Base-by-base conservation (phyloP, 2,888 invertebrate genomes). In the Drosophila meridiana region DNA sequence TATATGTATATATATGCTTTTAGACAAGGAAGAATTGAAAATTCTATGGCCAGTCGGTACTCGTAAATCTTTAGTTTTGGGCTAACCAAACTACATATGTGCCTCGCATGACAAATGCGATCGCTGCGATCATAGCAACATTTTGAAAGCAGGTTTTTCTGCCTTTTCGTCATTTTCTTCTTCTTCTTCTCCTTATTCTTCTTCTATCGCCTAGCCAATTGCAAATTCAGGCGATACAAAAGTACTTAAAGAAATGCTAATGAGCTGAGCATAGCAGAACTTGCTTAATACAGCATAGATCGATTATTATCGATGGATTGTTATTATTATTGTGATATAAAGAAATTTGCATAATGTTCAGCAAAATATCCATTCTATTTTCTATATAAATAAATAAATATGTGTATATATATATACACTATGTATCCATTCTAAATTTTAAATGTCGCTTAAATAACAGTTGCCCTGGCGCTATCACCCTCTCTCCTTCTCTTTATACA, bases 11-110 rank as follows among this genome's bases (percentile, higher is more conserved):
- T 32, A 9, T 32, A 32, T 38, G 28, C 13, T 1, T 32, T n/a
- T 28, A 13, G 48, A 72, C 72, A 72, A 76, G 72, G 72, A 76
- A 76, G 68, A 76, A 65, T 68, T 68, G 67, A 47, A 53, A 60
- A 75, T 75, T 70, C 62, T 47, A 48, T 56, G 28, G 43, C 2
- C 59, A 11, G 56, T 26, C 73, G 55, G 43, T 7, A 32, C 48
- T 43, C 64, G 69, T 70, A 63, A 76, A 76, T 59, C 66, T 59
- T 55, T 40, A 20, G 38, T 50, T 60, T 60, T 56, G 55, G 60
- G 50, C 66, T 32, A 38, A 38, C 47, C 30, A 2, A 32, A 32
- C n/a, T 40, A 20, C 20, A 20, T 20, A 55, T 75, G 75, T 75
- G 75, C 20, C 32, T 14, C 50, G 75, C 64, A 75, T 75, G 50